Evolutionary conservation across 2,113 vertebrate species (phyloP).

Genomic region (Hippocampus mohnikei): DNA sequence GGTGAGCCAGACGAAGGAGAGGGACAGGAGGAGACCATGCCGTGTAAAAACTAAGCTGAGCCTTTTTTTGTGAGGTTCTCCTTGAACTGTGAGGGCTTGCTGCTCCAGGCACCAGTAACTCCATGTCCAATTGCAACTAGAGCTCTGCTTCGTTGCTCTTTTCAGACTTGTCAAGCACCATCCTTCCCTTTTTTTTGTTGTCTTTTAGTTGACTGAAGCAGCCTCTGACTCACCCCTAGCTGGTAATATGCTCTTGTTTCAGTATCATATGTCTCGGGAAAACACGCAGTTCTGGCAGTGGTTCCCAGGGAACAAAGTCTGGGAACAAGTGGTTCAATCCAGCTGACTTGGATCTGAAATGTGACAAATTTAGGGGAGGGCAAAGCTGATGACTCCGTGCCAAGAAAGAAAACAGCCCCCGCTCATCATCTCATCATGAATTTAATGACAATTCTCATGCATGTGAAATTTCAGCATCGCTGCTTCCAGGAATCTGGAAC

Average conservation of each 20-base stretch:
- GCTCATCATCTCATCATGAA: slow-evolving; percentile 7
- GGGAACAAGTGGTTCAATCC: slow-evolving; percentile 31
- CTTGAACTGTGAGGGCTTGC: neutral
- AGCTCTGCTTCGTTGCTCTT: neutral
- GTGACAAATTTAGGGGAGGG: slow-evolving; percentile 12
- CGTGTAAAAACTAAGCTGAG: neutral
- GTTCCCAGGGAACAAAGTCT: slow-evolving; percentile 28
- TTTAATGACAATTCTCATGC: slow-evolving; percentile 32
- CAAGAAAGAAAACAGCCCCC: neutral
- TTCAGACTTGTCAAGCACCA: neutral
- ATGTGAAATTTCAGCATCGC: slow-evolving; percentile 32
- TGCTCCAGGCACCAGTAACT: neutral
- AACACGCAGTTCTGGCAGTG: slow-evolving; percentile 35
- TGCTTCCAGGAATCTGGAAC: slow-evolving; percentile 35
- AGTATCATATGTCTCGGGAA: slow-evolving; percentile 41
- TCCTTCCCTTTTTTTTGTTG: neutral
- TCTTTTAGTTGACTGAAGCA: slow-evolving; percentile 27
- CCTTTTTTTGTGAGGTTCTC: neutral
- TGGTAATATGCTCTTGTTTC: slow-evolving; percentile 48
- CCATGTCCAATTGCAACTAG: neutral
- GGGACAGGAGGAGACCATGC: neutral
- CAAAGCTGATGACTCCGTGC: neutral
- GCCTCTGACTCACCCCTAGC: slow-evolving; percentile 35
- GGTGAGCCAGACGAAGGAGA: neutral
- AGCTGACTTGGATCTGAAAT: slow-evolving; percentile 42